Conservation (phyloP, 2,888 invertebrate species). For the Coleophora flavipennella region DNA sequence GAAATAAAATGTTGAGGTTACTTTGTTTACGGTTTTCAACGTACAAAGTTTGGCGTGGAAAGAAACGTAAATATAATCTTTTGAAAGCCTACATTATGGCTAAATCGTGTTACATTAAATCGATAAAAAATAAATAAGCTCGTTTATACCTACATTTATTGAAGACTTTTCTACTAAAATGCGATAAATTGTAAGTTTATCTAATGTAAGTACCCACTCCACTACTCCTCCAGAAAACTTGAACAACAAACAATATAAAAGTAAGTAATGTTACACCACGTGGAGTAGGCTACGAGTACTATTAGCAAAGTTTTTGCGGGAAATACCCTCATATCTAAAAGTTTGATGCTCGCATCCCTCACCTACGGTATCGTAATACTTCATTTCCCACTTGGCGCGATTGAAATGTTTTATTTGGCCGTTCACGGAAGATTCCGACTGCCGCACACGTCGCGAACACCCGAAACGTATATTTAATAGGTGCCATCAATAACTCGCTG, state of each 20-base stretch:
- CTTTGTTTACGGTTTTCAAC: too few relatives aligned
- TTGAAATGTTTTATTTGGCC: conserved; percentile 65
- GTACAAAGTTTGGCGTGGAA: too few relatives aligned
- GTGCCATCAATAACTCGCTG: conserved; percentile 67
- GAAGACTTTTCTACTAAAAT: too few relatives aligned
- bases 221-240: not conserved
- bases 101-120: too few relatives aligned
- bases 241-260: conserved; percentile 1
- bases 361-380: conserved; percentile 47
- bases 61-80: too few relatives aligned
- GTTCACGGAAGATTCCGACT: conserved; percentile 35
- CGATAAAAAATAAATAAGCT: too few relatives aligned
- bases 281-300: conserved; percentile 9
- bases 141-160: too few relatives aligned
- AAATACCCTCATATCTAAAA: conserved; percentile 29
- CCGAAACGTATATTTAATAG: conserved; percentile 70
- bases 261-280: conserved; percentile 1
- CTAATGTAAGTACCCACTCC: not conserved
- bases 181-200: too few relatives aligned
- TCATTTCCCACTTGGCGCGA: conserved; percentile 56
- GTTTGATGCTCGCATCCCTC: conserved; percentile 40
- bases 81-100: too few relatives aligned
- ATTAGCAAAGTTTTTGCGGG: conserved; percentile 25
- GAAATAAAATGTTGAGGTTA: too few relatives aligned
- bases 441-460: conserved; percentile 35